Percentiles rank a stretch among this genome's conserved stretches.
Conservation (phyloP, 2,888 invertebrate genomes). For the Synanthedon tipuliformis region DNA sequence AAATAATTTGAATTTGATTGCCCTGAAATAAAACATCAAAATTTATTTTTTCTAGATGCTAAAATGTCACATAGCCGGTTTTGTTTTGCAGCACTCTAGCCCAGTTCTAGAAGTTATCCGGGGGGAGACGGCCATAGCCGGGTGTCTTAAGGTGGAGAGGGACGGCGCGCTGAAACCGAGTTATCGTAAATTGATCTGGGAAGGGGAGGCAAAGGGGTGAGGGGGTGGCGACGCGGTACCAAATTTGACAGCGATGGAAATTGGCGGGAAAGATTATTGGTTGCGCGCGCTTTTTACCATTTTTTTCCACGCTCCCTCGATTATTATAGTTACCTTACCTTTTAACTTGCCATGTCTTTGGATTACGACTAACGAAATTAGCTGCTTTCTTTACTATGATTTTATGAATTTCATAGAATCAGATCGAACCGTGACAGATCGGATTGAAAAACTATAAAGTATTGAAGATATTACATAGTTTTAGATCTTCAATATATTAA, state of each 20-base stretch:
- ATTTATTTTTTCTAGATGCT: neutral
- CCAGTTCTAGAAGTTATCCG: slow-evolving; percentile 59
- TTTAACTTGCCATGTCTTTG: too few relatives aligned
- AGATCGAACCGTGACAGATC: too few relatives aligned
- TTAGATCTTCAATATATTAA: too few relatives aligned
- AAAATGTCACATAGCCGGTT: slow-evolving; percentile 28
- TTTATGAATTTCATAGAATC: too few relatives aligned
- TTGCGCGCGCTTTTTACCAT: slow-evolving; percentile 24
- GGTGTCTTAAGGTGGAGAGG: slow-evolving; percentile 63
- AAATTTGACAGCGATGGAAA: slow-evolving; percentile 70
- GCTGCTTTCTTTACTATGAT: too few relatives aligned
- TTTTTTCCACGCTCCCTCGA: slow-evolving; percentile 10
- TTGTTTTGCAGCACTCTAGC: slow-evolving; percentile 29
- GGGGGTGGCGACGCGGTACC: slow-evolving; percentile 46
- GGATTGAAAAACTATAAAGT: too few relatives aligned
- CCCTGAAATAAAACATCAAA: too few relatives aligned
- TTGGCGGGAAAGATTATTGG: slow-evolving; percentile 68
- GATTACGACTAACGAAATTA: too few relatives aligned
- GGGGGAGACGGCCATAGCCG: slow-evolving; percentile 54
- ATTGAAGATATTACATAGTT: too few relatives aligned
- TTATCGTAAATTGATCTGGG: slow-evolving; percentile 69
- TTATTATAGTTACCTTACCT: neutral
- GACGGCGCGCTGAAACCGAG: slow-evolving; percentile 59
- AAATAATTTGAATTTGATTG: too few relatives aligned
- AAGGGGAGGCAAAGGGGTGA: slow-evolving; percentile 36